A percentile compares a stretch with the other conserved stretches of the same genome.
phyloP scores from a whole-genome alignment of 2,113 vertebrate species.

The Cichladusa arquata region DNA sequence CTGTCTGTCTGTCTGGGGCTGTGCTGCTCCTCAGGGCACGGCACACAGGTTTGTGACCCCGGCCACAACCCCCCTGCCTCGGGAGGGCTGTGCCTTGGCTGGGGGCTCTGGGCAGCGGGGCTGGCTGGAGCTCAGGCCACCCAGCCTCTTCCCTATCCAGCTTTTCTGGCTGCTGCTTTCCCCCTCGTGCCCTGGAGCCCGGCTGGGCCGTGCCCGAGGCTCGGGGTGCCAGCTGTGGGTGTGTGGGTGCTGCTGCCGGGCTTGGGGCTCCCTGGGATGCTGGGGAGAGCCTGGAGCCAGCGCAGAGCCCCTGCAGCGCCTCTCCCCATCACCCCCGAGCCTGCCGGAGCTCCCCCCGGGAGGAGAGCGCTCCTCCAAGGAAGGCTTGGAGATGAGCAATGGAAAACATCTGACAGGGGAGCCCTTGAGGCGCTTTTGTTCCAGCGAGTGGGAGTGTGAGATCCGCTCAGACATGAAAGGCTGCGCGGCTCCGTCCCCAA shows the following conservation, averaged over 20 bases:
- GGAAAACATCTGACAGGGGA: slow-evolving; percentile 40
- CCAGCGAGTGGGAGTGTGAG: slow-evolving; percentile 11
- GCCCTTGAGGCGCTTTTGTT: slow-evolving; percentile 42
- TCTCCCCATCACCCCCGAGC: neutral
- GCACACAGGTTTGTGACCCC: rapidly evolving
- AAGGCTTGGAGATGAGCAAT: neutral
- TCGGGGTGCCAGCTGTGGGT: rapidly evolving
- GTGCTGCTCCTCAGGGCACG: rapidly evolving
- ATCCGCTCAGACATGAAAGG: slow-evolving; percentile 9
- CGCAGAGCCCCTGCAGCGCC: neutral
- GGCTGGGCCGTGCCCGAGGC: rapidly evolving
- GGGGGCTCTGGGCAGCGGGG: rapidly evolving
- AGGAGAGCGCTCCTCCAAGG: neutral
- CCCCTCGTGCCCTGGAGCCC: neutral
- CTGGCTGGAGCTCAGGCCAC: rapidly evolving
- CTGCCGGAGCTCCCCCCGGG: rapidly evolving
- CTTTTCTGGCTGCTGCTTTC: neutral
- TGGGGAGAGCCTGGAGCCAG: neutral
- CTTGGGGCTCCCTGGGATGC: rapidly evolving
- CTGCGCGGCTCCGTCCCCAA: neutral
- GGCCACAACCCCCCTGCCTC: rapidly evolving
- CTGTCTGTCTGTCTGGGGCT: neutral
- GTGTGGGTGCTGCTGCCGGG: rapidly evolving
- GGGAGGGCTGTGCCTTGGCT: neutral
- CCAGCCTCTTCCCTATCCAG: neutral